Conservation (phyloP, 2,113 vertebrate species). For the Vicugna pacos region DNA sequence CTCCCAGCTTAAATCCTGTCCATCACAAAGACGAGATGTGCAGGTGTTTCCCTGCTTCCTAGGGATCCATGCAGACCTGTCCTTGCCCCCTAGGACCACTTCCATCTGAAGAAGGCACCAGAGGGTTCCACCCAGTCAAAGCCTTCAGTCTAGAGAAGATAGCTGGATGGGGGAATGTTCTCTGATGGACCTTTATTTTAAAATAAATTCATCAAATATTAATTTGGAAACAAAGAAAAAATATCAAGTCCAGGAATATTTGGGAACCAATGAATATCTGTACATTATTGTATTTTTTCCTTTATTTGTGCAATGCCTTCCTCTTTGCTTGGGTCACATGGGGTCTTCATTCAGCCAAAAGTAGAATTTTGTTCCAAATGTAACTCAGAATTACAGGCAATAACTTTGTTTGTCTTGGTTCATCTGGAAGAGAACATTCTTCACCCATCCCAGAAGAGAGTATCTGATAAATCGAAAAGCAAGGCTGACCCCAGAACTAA, state of each 20-base stretch:
- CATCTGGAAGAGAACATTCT: background rate
- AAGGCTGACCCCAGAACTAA: background rate
- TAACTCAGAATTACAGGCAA: background rate
- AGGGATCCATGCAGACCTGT: conserved; percentile 67
- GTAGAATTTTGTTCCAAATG: background rate
- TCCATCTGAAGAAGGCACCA: conserved; percentile 59
- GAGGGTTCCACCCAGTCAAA: background rate
- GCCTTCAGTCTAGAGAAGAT: background rate
- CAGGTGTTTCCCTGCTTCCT: conserved; percentile 75
- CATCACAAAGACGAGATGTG: conserved; percentile 66
- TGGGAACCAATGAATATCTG: background rate
- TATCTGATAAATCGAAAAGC: background rate
- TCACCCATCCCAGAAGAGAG: background rate
- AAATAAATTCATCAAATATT: background rate
- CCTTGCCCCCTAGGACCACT: conserved; percentile 1
- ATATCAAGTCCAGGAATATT: background rate
- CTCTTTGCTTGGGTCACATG: background rate
- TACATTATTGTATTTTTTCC: background rate
- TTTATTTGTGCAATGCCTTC: background rate
- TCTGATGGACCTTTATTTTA: background rate
- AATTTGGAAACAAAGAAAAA: background rate
- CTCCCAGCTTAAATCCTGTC: conserved; percentile 70
- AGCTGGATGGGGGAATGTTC: background rate
- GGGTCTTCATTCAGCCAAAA: background rate
- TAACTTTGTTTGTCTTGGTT: background rate